phyloP scores from a whole-genome alignment of 1,140 invertebrate species.

The Octopus sinensis region DNA sequence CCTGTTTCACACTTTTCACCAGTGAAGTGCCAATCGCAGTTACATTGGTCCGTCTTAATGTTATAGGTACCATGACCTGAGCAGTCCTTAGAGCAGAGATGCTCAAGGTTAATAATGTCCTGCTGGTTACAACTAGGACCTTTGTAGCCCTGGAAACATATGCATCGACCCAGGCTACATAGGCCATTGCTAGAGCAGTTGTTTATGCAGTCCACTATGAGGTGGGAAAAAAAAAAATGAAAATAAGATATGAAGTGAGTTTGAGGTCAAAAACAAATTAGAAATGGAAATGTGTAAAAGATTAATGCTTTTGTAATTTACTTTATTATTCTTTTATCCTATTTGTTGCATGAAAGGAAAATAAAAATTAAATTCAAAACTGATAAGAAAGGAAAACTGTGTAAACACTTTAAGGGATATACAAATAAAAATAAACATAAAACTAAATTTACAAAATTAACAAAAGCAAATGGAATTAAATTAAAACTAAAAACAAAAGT shows the following conservation, averaged over 20 bases:
- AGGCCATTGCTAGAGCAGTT: conserved; percentile 93
- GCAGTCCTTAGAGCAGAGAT: conserved; percentile 91
- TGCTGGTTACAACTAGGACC: conserved; percentile 87
- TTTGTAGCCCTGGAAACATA: conserved; percentile 96
- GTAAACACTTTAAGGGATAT: no score
- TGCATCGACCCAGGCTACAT: conserved; percentile 90
- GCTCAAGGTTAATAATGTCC: conserved; percentile 85
- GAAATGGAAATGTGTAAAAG: not conserved
- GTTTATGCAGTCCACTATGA: conserved; percentile 62
- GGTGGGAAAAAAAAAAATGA: conserved; percentile 22
- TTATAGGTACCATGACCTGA: conserved; percentile 92
- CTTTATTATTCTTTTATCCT: no score
- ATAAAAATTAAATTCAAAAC: no score
- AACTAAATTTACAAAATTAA: no score
- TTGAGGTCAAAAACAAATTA: conserved; percentile 16
- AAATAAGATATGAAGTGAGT: conserved; percentile 21
- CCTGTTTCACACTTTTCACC: conserved; percentile 90
- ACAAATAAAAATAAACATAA: no score
- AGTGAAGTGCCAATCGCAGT: conserved; percentile 87
- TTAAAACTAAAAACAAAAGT: no score
- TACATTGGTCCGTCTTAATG: conserved; percentile 84
- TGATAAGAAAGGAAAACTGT: no score
- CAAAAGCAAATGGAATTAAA: no score
- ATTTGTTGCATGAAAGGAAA: no score
- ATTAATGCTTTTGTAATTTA: no score